phyloP scores from a whole-genome alignment of 2,888 invertebrate genomes.

The Rhingia campestris region DNA sequence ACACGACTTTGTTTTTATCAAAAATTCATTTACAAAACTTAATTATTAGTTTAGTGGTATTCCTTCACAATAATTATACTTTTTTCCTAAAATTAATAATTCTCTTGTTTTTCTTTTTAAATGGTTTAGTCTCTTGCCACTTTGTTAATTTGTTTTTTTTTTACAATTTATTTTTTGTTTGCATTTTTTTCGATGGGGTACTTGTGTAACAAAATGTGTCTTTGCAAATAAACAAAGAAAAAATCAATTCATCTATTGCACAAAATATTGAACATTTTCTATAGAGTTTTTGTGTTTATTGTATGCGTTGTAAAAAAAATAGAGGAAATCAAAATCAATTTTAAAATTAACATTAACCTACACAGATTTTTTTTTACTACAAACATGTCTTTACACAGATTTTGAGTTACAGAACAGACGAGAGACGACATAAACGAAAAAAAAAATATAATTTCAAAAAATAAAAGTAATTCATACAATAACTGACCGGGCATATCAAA shows the following conservation, averaged over 20 bases:
- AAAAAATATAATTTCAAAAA: constrained; percentile 22
- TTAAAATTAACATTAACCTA: constrained; percentile 35
- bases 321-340: neutral
- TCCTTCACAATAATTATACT: constrained; percentile 16
- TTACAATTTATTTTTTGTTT: constrained; percentile 29
- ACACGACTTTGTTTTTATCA: constrained; percentile 66
- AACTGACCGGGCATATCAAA: constrained; percentile 19
- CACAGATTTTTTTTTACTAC: constrained; percentile 20
- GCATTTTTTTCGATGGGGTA: constrained; percentile 67
- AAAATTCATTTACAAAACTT: constrained; percentile 74
- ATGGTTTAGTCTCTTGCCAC: constrained; percentile 45
- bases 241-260: constrained; percentile 36
- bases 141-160: constrained; percentile 6
- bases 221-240: constrained; percentile 31
- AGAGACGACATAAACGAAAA: constrained; percentile 23
- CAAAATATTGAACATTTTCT: constrained; percentile 15
- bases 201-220: constrained; percentile 35
- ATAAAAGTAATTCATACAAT: constrained; percentile 44
- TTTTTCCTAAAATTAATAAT: constrained; percentile 55
- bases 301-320: constrained; percentile 14
- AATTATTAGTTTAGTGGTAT: constrained; percentile 53
- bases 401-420: constrained; percentile 67
- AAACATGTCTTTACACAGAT: constrained; percentile 58
- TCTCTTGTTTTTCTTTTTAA: constrained; percentile 35
- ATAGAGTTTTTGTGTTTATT: constrained; percentile 25